Percentiles rank a stretch among this genome's conserved stretches.
Conservation (phyloP, 2,113 vertebrate species). For the Equus quagga region DNA sequence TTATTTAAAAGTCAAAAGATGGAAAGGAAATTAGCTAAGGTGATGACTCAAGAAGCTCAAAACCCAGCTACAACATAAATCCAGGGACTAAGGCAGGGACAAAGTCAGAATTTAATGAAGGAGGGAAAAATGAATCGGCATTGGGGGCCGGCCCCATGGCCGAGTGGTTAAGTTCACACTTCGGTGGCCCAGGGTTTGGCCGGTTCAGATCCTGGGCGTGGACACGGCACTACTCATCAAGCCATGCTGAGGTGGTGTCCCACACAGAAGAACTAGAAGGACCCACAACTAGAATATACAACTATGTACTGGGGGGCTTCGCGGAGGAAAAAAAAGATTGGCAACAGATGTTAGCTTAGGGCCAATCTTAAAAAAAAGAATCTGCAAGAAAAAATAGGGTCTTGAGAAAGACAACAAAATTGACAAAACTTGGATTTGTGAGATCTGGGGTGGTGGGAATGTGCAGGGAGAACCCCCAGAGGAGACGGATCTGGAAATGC, state of each 20-base stretch:
- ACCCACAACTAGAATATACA: no score
- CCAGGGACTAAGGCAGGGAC: background rate
- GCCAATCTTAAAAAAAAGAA: background rate
- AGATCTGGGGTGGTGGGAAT: rapidly evolving
- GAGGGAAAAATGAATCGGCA: background rate
- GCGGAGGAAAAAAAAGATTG: no score
- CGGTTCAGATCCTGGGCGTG: no score
- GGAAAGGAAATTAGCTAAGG: background rate
- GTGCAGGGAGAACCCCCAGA: background rate
- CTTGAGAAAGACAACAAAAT: background rate
- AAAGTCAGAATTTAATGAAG: background rate
- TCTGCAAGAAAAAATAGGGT: background rate
- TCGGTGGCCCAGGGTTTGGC: no score
- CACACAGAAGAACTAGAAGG: no score
- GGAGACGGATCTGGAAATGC: background rate
- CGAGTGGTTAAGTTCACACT: no score
- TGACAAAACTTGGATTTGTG: background rate
- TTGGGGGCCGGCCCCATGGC: no score
- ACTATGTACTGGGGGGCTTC: no score
- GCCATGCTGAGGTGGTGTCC: no score
- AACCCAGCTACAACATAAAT: background rate
- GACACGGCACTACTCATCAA: no score
- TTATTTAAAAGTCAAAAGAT: background rate
- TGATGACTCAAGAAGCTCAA: background rate
- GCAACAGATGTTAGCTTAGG: no score